Conservation (phyloP, 2,113 vertebrate species). For the Apaloderma vittatum region DNA sequence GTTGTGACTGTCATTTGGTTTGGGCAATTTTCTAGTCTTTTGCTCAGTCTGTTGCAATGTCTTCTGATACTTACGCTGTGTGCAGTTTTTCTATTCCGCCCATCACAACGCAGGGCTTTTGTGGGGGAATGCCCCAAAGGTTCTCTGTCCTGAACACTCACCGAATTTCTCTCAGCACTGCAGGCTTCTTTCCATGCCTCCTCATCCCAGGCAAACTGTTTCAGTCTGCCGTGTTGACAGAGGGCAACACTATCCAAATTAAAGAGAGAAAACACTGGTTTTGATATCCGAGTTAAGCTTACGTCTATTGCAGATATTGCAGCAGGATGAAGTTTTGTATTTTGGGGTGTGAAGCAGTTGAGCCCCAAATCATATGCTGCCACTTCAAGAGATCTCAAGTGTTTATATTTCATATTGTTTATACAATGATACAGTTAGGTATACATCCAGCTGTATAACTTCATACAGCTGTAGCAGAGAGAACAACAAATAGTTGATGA, state of each 20-base stretch:
- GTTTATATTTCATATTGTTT: neutral
- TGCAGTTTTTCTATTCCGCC: neutral
- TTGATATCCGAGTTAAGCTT: neutral
- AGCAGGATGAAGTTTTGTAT: neutral
- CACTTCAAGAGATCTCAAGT: neutral
- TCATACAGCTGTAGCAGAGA: neutral
- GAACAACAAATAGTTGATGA: neutral
- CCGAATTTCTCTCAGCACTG: neutral
- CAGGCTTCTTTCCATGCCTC: neutral
- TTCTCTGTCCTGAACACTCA: neutral
- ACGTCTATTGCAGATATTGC: neutral
- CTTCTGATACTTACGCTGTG: neutral
- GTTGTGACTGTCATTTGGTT: neutral
- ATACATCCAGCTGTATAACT: neutral
- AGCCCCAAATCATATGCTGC: neutral
- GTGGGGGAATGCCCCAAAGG: neutral
- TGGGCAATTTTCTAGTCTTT: neutral
- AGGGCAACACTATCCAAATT: neutral
- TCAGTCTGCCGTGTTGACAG: neutral
- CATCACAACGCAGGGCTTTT: neutral
- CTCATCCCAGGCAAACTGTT: neutral
- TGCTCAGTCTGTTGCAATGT: neutral
- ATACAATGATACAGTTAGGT: rapidly evolving
- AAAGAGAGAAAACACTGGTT: neutral
- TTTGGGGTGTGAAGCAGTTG: neutral